phyloP scores from a whole-genome alignment of 1,140 invertebrate species.

The Lordiphosa mommai region DNA sequence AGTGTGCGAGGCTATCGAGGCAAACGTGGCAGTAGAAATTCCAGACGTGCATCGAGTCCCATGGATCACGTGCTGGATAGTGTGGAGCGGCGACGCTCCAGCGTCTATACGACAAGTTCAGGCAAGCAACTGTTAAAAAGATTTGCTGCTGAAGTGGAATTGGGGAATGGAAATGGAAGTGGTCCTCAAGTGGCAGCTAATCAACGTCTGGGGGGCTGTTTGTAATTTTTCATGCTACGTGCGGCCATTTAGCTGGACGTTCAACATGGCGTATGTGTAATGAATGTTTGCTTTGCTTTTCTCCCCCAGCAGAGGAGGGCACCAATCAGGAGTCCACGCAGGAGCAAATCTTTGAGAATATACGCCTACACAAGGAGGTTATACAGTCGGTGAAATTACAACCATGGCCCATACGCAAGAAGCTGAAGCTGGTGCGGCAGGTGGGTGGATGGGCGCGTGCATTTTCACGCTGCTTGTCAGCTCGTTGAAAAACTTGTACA shows the following conservation, averaged over 20 bases:
- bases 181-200: conserved; percentile 40
- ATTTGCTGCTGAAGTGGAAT: conserved; percentile 51
- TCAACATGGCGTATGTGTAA: conserved; percentile 59
- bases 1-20: conserved; percentile 83
- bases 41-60: conserved; percentile 86
- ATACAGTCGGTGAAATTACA: conserved; percentile 92
- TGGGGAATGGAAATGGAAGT: conserved; percentile 7
- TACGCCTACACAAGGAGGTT: conserved; percentile 96
- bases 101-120: conserved; percentile 90
- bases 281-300: conserved; percentile 33
- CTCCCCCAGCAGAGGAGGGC: conserved; percentile 84
- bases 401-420: conserved; percentile 92
- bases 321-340: conserved; percentile 83
- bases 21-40: conserved; percentile 80
- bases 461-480: conserved; percentile 54
- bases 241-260: conserved; percentile 38
- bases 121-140: conserved; percentile 84
- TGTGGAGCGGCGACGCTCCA: conserved; percentile 84
- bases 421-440: conserved; percentile 90
- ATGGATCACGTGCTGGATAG: conserved; percentile 81
- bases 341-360: conserved; percentile 94
- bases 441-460: conserved; percentile 81
- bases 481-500: conserved; percentile 42
- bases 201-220: conserved; percentile 45
- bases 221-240: conserved; percentile 65